Evolutionary conservation across 2,888 invertebrate species (phyloP), one percentile per base, ranked within the genome.

Genomic region (Andrena trimmerana): DNA sequence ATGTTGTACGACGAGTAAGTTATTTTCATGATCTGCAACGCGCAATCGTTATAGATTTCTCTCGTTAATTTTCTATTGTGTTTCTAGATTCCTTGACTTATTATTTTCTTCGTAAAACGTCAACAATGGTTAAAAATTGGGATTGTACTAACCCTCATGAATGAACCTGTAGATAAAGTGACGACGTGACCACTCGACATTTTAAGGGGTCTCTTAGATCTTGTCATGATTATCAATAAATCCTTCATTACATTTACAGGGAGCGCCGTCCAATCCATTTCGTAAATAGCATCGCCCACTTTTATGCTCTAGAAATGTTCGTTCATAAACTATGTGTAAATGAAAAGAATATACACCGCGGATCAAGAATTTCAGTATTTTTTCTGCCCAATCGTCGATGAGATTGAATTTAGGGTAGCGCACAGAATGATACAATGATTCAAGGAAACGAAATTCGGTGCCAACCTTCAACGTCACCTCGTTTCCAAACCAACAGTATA

Each of bases 401-500:
- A n/a, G 3, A 29, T 70, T 60, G 7, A 20, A 5, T 16, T 31
- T 6, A 10, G 42, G 59, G 10, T 59, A 59, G 33, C n/a, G 24
- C 33, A 59, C 8, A n/a, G 24, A 16, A 29, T 3, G 29, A 13
- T 29, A 62, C 27, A 42, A 31, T 36, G 20, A 60, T 66, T 16
- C 16, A 52, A 71, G 24, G 33, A 66, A 66, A 71, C 7, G 59
- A 67, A 72, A 57, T 29, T 50, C 54, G 10, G 27, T 72, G 67
- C 67, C 20, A 63, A 88, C 88, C 87, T 88, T 85, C 36, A 88
- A 69, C 42, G 78, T 86, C 20, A 92, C 86, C 75, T 92, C 90
- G 75, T 91, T 91, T 29, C 91, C 92, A 36, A 88, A 90, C 90
- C 92, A 92, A 70, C 91, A 92, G 65, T 91, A 85, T 36, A 91